Percentiles rank a stretch among this genome's conserved stretches.
Conservation (phyloP, 2,113 vertebrate species). For the Ceyx margarethae region DNA sequence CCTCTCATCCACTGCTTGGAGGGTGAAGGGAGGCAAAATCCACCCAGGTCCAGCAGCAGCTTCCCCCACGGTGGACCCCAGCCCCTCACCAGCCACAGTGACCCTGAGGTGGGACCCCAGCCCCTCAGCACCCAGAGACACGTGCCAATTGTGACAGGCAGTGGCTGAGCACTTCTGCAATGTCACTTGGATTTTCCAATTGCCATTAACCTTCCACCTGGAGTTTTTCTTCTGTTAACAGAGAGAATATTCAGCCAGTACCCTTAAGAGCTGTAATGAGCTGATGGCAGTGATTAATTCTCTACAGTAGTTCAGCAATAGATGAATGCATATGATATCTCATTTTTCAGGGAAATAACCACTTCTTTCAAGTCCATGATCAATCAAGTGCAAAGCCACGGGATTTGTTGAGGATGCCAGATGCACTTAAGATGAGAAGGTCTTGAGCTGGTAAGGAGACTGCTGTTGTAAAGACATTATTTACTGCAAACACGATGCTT, state of each 20-base stretch:
- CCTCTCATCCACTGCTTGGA: neutral
- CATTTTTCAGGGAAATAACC: slow-evolving; percentile 62
- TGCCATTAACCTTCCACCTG: slow-evolving; percentile 69
- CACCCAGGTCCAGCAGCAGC: neutral
- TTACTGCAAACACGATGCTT: neutral
- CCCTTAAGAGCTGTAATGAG: slow-evolving; percentile 66
- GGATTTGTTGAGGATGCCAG: slow-evolving; percentile 38
- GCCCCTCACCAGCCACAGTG: neutral
- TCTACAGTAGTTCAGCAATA: slow-evolving; percentile 28
- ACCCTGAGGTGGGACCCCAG: neutral
- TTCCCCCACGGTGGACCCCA: neutral
- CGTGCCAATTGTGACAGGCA: neutral
- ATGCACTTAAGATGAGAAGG: slow-evolving; percentile 3
- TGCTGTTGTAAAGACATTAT: neutral
- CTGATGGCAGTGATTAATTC: slow-evolving; percentile 71
- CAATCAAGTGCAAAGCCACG: slow-evolving; percentile 23
- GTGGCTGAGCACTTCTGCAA: slow-evolving; percentile 23
- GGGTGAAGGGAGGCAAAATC: slow-evolving; percentile 24
- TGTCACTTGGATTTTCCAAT: slow-evolving; percentile 54
- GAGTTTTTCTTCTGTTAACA: slow-evolving; percentile 59
- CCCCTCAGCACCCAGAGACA: neutral
- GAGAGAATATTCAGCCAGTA: slow-evolving; percentile 46
- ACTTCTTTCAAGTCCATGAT: slow-evolving; percentile 56
- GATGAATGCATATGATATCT: slow-evolving; percentile 47
- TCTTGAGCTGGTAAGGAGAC: neutral